Evolutionary conservation across 37 sponge, comb jelly and placozoan species (phyloP).

Genomic region (Cliona cf. orientalis): DNA sequence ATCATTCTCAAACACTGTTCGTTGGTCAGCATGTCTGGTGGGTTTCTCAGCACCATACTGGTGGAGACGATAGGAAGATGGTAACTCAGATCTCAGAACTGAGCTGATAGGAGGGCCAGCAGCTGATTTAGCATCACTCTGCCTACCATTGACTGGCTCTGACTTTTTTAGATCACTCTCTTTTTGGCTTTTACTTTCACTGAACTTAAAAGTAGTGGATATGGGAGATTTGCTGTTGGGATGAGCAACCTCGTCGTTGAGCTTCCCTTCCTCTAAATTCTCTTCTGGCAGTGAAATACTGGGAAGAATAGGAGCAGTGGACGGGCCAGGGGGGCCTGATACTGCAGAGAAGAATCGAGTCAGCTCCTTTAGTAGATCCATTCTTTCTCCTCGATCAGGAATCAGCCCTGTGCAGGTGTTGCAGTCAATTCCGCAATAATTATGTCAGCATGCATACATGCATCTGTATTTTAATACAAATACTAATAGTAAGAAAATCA

Average conservation of each 20-base stretch:
- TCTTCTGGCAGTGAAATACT: neutral
- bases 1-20: neutral
- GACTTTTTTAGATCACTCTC: too few species aligned
- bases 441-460: too few species aligned
- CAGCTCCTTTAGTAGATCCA: conserved; percentile 32
- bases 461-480: too few species aligned
- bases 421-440: too few species aligned
- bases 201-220: too few species aligned
- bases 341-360: neutral
- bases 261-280: too few species aligned
- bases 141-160: too few species aligned
- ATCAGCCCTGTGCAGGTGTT: conserved; percentile 29
- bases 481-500: too few species aligned
- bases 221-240: too few species aligned
- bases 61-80: neutral
- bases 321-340: neutral
- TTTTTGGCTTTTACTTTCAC: too few species aligned
- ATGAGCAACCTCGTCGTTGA: too few species aligned
- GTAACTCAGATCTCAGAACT: neutral
- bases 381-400: conserved; percentile 33
- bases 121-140: neutral
- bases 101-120: neutral
- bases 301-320: neutral
- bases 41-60: neutral
- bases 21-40: neutral